Evolutionary conservation across 2,113 vertebrate species (phyloP).

Genomic region (Phaetusa simplex): DNA sequence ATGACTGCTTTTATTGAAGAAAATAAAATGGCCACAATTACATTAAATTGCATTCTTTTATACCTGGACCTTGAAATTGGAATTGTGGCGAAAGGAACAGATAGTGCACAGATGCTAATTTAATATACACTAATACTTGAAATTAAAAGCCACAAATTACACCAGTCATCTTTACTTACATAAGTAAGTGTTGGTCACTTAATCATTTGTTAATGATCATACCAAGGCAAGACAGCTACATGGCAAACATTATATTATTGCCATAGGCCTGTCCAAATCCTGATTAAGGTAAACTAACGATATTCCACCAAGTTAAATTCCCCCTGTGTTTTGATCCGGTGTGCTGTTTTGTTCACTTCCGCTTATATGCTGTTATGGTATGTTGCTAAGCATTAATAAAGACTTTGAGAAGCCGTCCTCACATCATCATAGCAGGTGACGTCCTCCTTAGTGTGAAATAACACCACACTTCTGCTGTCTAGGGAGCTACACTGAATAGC

Average conservation of each 20-base stretch:
- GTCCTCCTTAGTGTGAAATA: neutral
- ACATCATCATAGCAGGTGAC: neutral
- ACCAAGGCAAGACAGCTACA: neutral
- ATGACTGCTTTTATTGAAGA: slow-evolving; percentile 33
- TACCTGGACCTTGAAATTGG: slow-evolving; percentile 13
- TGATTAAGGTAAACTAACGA: neutral
- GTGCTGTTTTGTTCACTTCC: neutral
- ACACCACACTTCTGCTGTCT: neutral
- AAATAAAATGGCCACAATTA: slow-evolving; percentile 49
- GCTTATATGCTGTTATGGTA: neutral
- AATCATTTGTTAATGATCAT: neutral
- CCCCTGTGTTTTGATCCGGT: neutral
- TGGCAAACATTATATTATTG: neutral
- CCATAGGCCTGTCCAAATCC: neutral
- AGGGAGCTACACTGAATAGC: neutral
- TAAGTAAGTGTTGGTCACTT: neutral
- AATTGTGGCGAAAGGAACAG: neutral
- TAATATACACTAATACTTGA: neutral
- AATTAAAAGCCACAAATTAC: slow-evolving; percentile 10
- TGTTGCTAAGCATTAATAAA: neutral
- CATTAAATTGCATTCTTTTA: slow-evolving; percentile 34
- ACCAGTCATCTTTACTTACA: neutral
- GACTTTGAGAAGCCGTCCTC: neutral
- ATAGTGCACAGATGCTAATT: neutral
- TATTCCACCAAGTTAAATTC: neutral